A percentile compares a stretch with the other conserved stretches of the same genome.
Conservation (phyloP, 2,113 vertebrate species). For the Anoplopoma fimbria region DNA sequence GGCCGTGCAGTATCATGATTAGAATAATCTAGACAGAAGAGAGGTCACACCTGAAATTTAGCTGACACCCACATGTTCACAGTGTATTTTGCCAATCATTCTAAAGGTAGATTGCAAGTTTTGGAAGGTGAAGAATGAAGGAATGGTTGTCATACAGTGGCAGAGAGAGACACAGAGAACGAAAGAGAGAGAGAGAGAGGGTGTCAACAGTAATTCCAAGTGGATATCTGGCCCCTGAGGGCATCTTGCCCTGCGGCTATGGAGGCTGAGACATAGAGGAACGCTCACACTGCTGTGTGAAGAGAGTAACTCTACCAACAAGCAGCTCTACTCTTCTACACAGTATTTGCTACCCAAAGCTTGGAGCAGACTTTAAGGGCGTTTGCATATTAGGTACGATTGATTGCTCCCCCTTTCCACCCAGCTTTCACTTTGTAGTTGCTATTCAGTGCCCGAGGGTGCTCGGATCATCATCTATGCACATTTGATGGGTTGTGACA, state of each 20-base stretch:
- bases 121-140: conserved; percentile 51
- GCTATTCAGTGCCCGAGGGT: too few relatives aligned
- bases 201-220: conserved; percentile 69
- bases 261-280: conserved; percentile 27
- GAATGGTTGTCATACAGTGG: conserved; percentile 41
- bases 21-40: conserved; percentile 40
- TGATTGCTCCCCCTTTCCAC: too few relatives aligned
- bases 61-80: too few relatives aligned
- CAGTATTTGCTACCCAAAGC: conserved; percentile 33
- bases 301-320: conserved; percentile 26
- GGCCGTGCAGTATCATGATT: conserved; percentile 45
- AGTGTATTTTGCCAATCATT: conserved; percentile 47
- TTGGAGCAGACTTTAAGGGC: conserved; percentile 19
- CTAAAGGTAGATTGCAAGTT: conserved; percentile 35
- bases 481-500: too few relatives aligned
- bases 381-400: too few relatives aligned
- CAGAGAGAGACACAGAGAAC: conserved; percentile 37
- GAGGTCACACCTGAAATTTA: conserved; percentile 30
- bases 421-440: too few relatives aligned
- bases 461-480: too few relatives aligned
- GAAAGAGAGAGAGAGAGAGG: conserved; percentile 36
- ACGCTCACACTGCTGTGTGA: conserved; percentile 38
- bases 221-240: conserved; percentile 64
- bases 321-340: conserved; percentile 44
- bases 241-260: conserved; percentile 66